These are phyloP conservation scores for Pseudomyrmex sp. DNA, from an alignment of 1,140 invertebrate species.

Conservation along the genomic window DNA sequence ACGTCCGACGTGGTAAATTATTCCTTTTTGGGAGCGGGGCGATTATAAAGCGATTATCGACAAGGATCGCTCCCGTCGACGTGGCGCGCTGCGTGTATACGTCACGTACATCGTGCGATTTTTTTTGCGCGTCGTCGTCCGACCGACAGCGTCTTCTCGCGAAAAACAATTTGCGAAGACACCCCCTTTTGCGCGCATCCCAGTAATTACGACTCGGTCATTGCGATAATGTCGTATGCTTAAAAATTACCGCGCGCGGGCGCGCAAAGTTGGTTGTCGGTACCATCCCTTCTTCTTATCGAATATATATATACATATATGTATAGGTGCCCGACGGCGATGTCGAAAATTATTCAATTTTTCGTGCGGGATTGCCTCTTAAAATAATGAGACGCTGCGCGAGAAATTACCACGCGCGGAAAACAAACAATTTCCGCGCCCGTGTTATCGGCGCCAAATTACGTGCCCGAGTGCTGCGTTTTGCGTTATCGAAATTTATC, in stretches of 20 bases:
- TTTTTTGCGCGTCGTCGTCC: background rate
- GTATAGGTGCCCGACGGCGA: conserved; percentile 6
- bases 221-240: conserved; percentile 55
- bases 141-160: conserved; percentile 3
- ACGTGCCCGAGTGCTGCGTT: background rate
- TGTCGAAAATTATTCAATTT: conserved; percentile 53
- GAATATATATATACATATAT: background rate
- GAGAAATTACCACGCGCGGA: conserved; percentile 31
- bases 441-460: background rate
- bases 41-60: conserved; percentile 79
- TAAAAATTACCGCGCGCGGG: conserved; percentile 15
- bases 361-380: conserved; percentile 21
- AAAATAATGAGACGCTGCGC: conserved; percentile 36
- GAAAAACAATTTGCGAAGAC: conserved; percentile 61
- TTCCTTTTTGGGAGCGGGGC: conserved; percentile 70
- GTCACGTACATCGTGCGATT: conserved; percentile 8
- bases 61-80: conserved; percentile 66
- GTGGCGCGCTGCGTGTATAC: background rate
- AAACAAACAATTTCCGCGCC: conserved; percentile 47
- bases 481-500: conserved; percentile 12
- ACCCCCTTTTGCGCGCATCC: conserved; percentile 18
- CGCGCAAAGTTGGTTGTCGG: too few relatives aligned
- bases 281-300: background rate
- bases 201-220: conserved; percentile 51
- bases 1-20: conserved; percentile 72